Evolutionary conservation across 2,113 vertebrate species (phyloP).

Genomic region (Aegotheles bennettii): DNA sequence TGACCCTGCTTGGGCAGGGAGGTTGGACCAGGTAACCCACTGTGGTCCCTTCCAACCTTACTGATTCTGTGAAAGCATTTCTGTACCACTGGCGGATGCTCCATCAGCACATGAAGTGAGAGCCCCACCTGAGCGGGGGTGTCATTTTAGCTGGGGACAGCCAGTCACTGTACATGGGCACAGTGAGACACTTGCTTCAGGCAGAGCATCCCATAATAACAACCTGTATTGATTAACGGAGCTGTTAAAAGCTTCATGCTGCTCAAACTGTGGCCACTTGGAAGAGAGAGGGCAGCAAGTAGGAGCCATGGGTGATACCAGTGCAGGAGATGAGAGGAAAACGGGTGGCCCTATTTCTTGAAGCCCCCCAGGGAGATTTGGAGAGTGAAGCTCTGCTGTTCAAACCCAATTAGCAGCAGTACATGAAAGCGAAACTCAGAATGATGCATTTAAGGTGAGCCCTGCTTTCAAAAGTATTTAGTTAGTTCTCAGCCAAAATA

Average conservation of each 20-base stretch:
- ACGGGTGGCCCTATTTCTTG: neutral
- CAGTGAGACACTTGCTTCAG: rapidly evolving
- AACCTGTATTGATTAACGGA: neutral
- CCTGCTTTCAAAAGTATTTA: neutral
- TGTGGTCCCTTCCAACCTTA: too few species aligned
- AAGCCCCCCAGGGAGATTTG: neutral
- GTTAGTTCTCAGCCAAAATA: neutral
- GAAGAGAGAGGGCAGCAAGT: neutral
- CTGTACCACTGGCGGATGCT: rapidly evolving
- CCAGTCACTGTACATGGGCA: rapidly evolving
- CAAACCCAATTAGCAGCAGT: neutral
- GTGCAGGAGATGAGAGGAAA: rapidly evolving
- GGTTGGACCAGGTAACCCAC: too few species aligned
- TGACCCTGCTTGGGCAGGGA: too few species aligned
- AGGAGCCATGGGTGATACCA: neutral
- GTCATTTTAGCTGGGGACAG: neutral
- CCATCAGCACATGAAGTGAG: rapidly evolving
- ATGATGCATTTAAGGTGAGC: rapidly evolving
- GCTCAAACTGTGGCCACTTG: neutral
- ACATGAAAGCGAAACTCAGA: neutral
- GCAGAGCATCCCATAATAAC: neutral
- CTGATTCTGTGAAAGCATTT: too few species aligned
- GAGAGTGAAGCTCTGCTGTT: rapidly evolving
- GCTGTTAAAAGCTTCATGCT: neutral
- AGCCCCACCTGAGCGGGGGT: neutral